Percentiles rank a stretch among this genome's conserved stretches.
Conservation (phyloP, 2,888 invertebrate species). For the Sphecodes monilicornis region DNA sequence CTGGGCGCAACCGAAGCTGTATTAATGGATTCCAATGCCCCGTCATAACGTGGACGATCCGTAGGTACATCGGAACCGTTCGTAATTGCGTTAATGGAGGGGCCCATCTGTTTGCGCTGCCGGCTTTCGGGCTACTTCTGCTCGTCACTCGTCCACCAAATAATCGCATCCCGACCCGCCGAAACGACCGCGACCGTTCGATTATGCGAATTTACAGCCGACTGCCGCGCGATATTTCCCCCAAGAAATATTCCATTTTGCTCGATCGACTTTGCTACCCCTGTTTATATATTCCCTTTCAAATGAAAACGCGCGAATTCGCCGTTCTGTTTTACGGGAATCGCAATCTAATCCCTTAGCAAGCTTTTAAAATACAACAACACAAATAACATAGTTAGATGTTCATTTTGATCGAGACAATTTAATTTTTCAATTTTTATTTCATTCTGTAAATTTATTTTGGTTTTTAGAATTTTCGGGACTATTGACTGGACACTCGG, state of each 20-base stretch:
- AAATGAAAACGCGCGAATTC: background rate
- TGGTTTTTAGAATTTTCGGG: too few relatives aligned
- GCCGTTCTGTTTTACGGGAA: background rate
- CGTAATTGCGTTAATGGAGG: slow-evolving; percentile 72
- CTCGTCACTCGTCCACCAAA: slow-evolving; percentile 47
- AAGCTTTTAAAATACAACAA: background rate
- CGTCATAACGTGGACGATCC: slow-evolving; percentile 71
- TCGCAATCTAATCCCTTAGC: background rate
- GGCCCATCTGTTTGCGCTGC: slow-evolving; percentile 62
- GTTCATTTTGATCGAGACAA: too few relatives aligned
- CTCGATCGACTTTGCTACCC: background rate
- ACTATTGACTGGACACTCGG: too few relatives aligned
- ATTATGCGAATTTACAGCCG: background rate
- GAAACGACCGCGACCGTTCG: background rate
- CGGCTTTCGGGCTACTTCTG: slow-evolving; percentile 54
- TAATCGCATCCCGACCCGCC: slow-evolving; percentile 27
- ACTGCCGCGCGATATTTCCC: background rate
- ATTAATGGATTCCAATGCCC: slow-evolving; percentile 81
- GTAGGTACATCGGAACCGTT: slow-evolving; percentile 66
- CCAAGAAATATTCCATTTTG: background rate
- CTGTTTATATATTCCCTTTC: background rate
- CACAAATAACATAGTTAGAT: background rate
- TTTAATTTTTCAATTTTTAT: too few relatives aligned
- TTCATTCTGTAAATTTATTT: too few relatives aligned
- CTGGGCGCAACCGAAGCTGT: slow-evolving; percentile 75